Percentiles rank a stretch among this genome's conserved stretches.
These are phyloP conservation scores for Drosophila lacteicornis DNA, from an alignment of 1,140 invertebrate genomes.

Conservation along the genomic window DNA sequence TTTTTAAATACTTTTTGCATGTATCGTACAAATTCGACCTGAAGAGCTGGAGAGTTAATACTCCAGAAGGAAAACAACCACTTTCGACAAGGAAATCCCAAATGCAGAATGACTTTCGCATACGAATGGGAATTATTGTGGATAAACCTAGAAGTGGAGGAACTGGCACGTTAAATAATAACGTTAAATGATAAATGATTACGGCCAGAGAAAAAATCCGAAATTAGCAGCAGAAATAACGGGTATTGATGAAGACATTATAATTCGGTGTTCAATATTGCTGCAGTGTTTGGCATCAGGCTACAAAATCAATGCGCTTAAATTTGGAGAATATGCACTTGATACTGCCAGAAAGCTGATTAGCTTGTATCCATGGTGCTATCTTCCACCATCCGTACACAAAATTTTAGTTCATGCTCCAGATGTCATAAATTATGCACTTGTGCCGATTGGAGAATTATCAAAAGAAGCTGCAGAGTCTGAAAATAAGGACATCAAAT, in stretches of 20 bases:
- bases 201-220: neutral
- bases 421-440: too few species aligned
- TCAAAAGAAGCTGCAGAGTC: too few species aligned
- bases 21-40: too few species aligned
- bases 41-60: too few species aligned
- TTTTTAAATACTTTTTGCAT: too few species aligned
- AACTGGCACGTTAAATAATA: too few species aligned
- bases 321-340: slow-evolving; percentile 14
- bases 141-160: neutral
- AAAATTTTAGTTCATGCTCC: too few species aligned
- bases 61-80: neutral
- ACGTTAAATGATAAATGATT: neutral
- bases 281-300: slow-evolving; percentile 30
- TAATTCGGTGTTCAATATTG: neutral
- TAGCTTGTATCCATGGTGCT: neutral
- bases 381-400: too few species aligned
- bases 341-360: slow-evolving; percentile 8
- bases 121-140: neutral
- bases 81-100: neutral
- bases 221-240: slow-evolving; percentile 3
- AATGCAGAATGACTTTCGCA: neutral
- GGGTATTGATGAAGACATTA: slow-evolving; percentile 4
- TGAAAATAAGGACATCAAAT: too few species aligned
- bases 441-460: too few species aligned
- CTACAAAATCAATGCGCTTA: slow-evolving; percentile 15